Evolutionary conservation across 2,888 invertebrate genomes (phyloP).

Genomic region (Cryptus armator): DNA sequence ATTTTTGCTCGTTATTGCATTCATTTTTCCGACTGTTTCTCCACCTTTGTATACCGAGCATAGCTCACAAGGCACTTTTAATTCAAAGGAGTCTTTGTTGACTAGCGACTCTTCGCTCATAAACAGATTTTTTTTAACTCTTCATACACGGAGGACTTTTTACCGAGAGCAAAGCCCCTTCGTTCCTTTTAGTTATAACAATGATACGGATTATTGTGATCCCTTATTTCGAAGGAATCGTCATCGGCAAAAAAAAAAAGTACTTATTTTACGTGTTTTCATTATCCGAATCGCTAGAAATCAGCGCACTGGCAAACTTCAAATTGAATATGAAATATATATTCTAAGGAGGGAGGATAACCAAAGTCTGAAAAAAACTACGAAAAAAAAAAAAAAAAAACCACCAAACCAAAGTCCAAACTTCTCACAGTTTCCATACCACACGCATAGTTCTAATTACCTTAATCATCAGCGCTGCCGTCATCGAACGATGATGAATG

Average conservation of each 20-base stretch:
- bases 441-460: conserved; percentile 17
- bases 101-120: not conserved
- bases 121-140: not conserved
- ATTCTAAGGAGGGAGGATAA: not conserved
- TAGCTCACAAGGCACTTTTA: not conserved
- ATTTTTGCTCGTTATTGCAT: not conserved
- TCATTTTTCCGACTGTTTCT: not conserved
- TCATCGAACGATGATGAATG: conserved; percentile 38
- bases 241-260: too few species aligned
- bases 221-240: too few species aligned
- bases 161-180: not conserved
- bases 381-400: conserved; percentile 11
- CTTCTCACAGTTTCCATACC: not conserved
- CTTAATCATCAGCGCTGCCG: conserved; percentile 26
- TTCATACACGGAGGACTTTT: too few species aligned
- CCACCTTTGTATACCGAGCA: not conserved
- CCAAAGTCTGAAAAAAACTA: not conserved
- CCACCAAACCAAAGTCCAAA: not conserved
- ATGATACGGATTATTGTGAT: too few species aligned
- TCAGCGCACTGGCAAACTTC: too few species aligned
- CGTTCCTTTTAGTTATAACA: too few species aligned
- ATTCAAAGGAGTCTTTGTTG: conserved; percentile 1
- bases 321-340: too few species aligned
- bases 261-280: too few species aligned
- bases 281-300: too few species aligned